Percentiles rank a stretch among this genome's conserved stretches.
phyloP scores from a whole-genome alignment of 2,113 vertebrate species.

The Megaptera novaeangliae region DNA sequence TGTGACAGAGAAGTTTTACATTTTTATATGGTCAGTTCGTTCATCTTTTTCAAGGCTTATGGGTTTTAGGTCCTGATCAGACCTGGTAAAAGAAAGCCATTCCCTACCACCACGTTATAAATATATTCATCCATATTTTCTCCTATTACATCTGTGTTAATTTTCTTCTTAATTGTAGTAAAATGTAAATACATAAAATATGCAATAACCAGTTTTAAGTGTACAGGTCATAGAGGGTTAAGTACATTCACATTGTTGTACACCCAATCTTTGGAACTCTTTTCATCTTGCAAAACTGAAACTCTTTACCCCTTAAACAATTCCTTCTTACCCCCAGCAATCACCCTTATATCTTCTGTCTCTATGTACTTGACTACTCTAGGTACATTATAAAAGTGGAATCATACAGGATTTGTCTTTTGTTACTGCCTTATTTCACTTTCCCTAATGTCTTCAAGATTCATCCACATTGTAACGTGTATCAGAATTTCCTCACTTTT shows the following conservation, averaged over 20 bases:
- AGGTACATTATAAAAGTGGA: background rate
- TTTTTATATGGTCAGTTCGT: background rate
- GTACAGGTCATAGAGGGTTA: background rate
- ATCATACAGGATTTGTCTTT: background rate
- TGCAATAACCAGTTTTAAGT: background rate
- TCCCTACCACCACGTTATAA: background rate
- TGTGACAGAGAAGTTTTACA: background rate
- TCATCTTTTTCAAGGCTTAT: background rate
- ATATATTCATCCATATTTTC: background rate
- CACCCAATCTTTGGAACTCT: background rate
- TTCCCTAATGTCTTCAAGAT: background rate
- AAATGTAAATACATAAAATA: background rate
- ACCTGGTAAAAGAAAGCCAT: background rate
- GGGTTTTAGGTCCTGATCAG: background rate
- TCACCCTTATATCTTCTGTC: background rate
- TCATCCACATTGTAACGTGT: background rate
- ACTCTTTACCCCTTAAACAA: background rate
- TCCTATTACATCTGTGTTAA: background rate
- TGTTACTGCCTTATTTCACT: background rate
- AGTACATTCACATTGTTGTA: background rate
- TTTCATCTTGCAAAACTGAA: background rate
- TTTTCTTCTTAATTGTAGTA: background rate
- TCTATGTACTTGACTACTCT: background rate
- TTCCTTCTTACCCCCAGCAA: background rate
- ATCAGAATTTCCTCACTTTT: background rate